phyloP scores from a whole-genome alignment of 2,888 invertebrate genomes.

The Drepanosiphum platanoidis region DNA sequence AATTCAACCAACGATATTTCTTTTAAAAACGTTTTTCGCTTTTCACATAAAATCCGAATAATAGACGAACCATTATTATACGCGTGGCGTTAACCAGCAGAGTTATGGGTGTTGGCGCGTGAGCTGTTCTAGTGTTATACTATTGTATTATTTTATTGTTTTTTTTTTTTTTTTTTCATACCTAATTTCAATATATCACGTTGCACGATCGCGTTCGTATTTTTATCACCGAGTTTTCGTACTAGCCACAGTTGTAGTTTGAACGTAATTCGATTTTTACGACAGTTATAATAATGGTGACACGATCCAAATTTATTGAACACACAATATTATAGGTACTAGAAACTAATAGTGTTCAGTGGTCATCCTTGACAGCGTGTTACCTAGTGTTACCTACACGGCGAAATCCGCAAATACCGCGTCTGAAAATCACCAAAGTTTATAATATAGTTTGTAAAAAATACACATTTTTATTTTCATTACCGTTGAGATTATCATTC shows the following conservation, averaged over 20 bases:
- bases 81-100: too few species aligned
- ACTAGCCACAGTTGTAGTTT: neutral
- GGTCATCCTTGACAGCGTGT: conserved; percentile 19
- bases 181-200: conserved; percentile 3
- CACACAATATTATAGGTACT: neutral
- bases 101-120: too few species aligned
- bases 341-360: neutral
- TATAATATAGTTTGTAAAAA: neutral
- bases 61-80: too few species aligned
- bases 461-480: neutral
- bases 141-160: too few species aligned
- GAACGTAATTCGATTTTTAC: neutral
- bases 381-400: too few species aligned
- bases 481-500: neutral
- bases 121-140: too few species aligned
- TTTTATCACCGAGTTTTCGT: neutral
- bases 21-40: too few species aligned
- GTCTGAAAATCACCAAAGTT: neutral
- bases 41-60: too few species aligned
- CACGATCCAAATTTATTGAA: conserved; percentile 17
- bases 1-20: too few species aligned
- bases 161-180: neutral
- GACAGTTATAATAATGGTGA: neutral
- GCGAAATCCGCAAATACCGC: neutral
- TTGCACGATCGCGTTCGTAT: too few species aligned